These are phyloP conservation scores for Asbolus verrucosus DNA, from an alignment of 1,140 invertebrate genomes.

Conservation along the genomic window DNA sequence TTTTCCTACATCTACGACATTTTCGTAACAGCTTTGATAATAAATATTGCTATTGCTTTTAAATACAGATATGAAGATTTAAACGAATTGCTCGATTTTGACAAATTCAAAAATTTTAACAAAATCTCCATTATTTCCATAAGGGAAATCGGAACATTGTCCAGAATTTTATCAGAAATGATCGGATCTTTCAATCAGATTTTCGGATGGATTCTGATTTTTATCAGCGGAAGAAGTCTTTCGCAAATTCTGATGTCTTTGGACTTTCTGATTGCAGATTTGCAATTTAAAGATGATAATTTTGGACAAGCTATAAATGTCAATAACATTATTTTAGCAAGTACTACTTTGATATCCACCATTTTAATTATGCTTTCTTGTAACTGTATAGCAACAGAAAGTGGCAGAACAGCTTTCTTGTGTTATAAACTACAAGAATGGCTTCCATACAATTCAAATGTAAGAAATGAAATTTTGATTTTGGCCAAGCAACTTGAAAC, in stretches of 20 bases:
- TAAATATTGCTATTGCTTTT: neutral
- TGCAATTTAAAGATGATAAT: neutral
- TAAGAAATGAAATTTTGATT: neutral
- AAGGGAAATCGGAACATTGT: neutral
- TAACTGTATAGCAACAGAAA: too few relatives aligned
- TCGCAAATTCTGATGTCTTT: conserved; percentile 6
- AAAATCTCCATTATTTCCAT: neutral
- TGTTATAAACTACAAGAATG: conserved; percentile 12
- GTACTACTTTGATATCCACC: neutral
- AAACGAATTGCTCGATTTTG: neutral
- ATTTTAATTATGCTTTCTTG: neutral
- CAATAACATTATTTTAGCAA: neutral
- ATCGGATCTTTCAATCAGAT: conserved; percentile 2
- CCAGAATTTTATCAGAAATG: conserved; percentile 1
- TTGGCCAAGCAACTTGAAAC: neutral
- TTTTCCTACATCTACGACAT: neutral
- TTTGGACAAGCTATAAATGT: neutral
- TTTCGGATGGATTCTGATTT: conserved; percentile 8
- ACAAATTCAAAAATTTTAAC: neutral
- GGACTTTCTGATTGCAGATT: neutral
- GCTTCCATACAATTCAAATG: neutral
- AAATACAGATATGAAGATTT: neutral
- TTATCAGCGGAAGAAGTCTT: neutral
- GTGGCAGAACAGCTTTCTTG: neutral
- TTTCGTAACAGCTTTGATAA: neutral